Conservation (phyloP, 2,888 invertebrate species). For the Limnephilus marmoratus region DNA sequence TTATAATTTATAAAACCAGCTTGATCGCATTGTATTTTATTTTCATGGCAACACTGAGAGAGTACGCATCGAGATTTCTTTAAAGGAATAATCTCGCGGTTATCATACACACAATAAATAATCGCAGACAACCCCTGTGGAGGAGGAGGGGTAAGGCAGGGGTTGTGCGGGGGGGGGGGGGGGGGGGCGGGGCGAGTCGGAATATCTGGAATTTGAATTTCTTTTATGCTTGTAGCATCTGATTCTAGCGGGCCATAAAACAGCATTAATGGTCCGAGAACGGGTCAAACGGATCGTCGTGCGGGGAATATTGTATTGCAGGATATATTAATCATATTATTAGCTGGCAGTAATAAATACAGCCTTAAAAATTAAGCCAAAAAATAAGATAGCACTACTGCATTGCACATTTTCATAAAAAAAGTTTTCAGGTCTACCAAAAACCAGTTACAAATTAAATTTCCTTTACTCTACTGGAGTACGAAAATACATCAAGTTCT, state of each 20-base stretch:
- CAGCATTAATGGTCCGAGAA: conserved; percentile 38
- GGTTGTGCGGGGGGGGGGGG: neutral
- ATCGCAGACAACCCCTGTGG: conserved; percentile 17
- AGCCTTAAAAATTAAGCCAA: neutral
- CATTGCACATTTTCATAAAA: neutral
- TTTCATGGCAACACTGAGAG: neutral
- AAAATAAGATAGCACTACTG: neutral
- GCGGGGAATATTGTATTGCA: conserved; percentile 13
- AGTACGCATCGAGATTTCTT: neutral
- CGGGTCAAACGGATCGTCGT: conserved; percentile 39
- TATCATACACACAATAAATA: conserved; percentile 40
- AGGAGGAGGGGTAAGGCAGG: neutral
- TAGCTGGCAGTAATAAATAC: neutral
- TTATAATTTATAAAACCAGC: no score
- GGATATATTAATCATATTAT: neutral
- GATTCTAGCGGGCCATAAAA: conserved; percentile 38
- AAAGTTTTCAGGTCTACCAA: neutral
- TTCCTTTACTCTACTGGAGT: neutral
- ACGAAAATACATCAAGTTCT: no score
- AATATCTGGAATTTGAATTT: conserved; percentile 40
- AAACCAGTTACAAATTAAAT: no score
- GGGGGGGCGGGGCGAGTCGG: neutral
- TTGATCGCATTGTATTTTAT: neutral
- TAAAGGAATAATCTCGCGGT: conserved; percentile 32
- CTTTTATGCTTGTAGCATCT: conserved; percentile 45